Conservation (phyloP, 1,140 invertebrate species). For the Ruditapes philippinarum region DNA sequence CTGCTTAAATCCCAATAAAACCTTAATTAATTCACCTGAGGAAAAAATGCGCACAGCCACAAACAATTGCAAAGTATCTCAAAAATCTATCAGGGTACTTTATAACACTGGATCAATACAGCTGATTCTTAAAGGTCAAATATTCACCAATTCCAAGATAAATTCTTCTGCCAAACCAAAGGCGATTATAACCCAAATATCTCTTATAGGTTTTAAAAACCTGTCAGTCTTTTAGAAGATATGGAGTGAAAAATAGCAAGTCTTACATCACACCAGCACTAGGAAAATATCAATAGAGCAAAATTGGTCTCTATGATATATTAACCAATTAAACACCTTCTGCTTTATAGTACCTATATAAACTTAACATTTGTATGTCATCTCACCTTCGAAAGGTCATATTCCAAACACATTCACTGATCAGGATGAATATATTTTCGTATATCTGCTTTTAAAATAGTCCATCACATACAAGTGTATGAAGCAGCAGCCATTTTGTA, state of each 20-base stretch:
- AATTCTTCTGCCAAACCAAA: neutral
- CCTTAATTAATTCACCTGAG: constrained; percentile 31
- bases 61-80: neutral
- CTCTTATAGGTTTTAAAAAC: neutral
- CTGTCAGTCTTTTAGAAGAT: no score
- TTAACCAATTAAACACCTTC: no score
- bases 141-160: neutral
- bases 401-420: no score
- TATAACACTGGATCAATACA: constrained; percentile 7
- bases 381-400: no score
- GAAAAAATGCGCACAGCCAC: neutral
- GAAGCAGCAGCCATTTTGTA: constrained; percentile 27
- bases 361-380: no score
- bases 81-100: neutral
- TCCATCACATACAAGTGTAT: neutral
- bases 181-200: neutral
- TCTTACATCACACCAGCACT: no score
- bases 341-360: no score
- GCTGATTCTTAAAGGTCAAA: constrained; percentile 3
- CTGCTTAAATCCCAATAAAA: neutral
- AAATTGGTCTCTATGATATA: no score
- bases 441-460: neutral
- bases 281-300: no score
- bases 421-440: constrained; percentile 1
- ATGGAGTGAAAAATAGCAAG: no score